Evolutionary conservation across 1,140 invertebrate genomes (phyloP), one percentile per base, ranked within the genome.

Genomic region (Calliphora vicina): DNA sequence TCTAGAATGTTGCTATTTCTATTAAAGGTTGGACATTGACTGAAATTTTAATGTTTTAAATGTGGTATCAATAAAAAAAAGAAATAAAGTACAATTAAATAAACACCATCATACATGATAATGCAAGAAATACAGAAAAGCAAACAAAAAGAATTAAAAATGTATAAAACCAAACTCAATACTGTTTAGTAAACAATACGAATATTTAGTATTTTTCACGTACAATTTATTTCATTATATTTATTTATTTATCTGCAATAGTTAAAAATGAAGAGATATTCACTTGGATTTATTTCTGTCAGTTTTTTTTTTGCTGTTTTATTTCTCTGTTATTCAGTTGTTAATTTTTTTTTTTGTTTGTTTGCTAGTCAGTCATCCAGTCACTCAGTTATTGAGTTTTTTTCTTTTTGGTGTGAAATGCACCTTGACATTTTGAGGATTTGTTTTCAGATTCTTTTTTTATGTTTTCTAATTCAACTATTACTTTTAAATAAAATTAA

Each of bases 371-470:
- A 42, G 27, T 9, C 71, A 26, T 25, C 4, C 71, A 73, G 71
- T 15, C 25, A 76, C 17, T 76, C 27, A 42, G 27, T 78, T 35
- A 78, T 15, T 78, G n/a, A 78, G 35, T 78, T 74, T 42, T n/a
- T 35, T 20, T 27, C 45, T 61, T 15, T 61, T 83, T 83, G 85
- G 86, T 88, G 87, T 88, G 87, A 88, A 88, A 88, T 88, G 87
- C 87, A 88, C 87, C 87, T 88, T 88, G 87, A 88, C 87, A 88
- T 88, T 88, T 88, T 80, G 82, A 27, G 61, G 71, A 80, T 23
- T 71, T 73, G 61, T 84, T 85, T 80, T 23, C 25, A 2, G n/a
- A 50, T 50, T 67, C 17, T 67, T 17, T 45, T 23, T 78, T 13
- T 20, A 20, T 76, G 42, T 85, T 86, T 84, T 84, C 83, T 84